phyloP scores from a whole-genome alignment of 2,797 vertebrate genomes.

The Melanotaenia trifasciata region DNA sequence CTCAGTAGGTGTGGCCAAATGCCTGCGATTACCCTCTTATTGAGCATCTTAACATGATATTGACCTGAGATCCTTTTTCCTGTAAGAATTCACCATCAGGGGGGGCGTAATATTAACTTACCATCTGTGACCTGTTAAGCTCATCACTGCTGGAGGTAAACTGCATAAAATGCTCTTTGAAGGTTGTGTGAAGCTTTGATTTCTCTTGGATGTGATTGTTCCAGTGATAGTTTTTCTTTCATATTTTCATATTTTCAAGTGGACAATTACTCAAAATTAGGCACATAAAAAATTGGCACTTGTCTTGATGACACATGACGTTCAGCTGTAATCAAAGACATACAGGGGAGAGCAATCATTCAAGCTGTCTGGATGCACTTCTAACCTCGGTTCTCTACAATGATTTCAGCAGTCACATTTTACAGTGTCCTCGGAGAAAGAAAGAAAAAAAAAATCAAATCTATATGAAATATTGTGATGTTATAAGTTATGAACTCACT shows the following conservation, averaged over 20 bases:
- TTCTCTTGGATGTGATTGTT: constrained; percentile 20
- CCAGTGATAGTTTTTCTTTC: neutral
- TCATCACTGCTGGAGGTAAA: constrained; percentile 67
- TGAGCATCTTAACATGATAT: constrained; percentile 48
- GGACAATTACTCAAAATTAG: neutral
- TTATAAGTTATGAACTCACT: constrained; percentile 15
- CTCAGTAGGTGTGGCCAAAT: constrained; percentile 38
- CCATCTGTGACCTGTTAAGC: constrained; percentile 80
- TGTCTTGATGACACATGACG: constrained; percentile 14
- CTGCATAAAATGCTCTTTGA: constrained; percentile 25
- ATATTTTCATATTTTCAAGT: constrained; percentile 19
- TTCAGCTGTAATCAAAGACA: constrained; percentile 8
- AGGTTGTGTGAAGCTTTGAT: constrained; percentile 27
- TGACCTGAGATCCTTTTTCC: constrained; percentile 60
- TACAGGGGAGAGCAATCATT: constrained; percentile 1
- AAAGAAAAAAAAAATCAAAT: neutral
- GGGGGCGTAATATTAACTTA: constrained; percentile 59
- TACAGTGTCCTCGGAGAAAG: neutral
- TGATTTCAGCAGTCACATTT: neutral
- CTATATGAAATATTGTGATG: neutral
- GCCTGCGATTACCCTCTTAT: constrained; percentile 49
- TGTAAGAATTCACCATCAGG: constrained; percentile 60
- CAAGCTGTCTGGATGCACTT: constrained; percentile 2
- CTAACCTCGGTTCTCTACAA: neutral
- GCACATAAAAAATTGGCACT: constrained; percentile 1